Percentiles rank a stretch among this genome's conserved stretches.
Evolutionary conservation across 2,113 vertebrate genomes (phyloP).

Genomic region (Bubo scandiacus): DNA sequence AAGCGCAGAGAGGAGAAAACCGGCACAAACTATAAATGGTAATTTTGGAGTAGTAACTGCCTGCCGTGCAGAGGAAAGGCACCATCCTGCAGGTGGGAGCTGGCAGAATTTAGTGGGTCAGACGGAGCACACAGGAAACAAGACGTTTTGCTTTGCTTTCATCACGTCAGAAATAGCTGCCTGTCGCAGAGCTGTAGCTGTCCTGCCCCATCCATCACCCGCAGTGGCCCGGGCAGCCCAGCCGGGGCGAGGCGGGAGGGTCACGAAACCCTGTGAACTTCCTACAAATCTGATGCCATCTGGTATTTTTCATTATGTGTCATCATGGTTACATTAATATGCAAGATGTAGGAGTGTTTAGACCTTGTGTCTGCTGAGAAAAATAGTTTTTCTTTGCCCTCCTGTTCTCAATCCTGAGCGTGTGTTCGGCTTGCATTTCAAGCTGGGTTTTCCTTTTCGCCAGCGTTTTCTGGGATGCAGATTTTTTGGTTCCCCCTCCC

Average conservation of each 20-base stretch:
- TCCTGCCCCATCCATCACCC: not conserved
- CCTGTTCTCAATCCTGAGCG: not conserved
- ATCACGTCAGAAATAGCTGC: not conserved
- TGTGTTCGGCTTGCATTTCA: not conserved
- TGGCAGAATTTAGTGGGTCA: not conserved
- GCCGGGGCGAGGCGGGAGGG: not conserved
- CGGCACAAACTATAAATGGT: not conserved
- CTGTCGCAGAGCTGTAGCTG: not conserved
- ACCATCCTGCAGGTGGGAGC: not conserved
- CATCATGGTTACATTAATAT: not conserved
- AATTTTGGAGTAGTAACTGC: not conserved
- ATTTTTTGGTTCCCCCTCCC: not conserved
- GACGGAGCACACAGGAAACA: not conserved
- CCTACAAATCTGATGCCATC: not conserved
- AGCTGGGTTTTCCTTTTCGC: not conserved
- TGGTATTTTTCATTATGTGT: not conserved
- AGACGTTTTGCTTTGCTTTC: not conserved
- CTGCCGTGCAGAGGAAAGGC: not conserved
- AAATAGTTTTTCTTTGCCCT: not conserved
- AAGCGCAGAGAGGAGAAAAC: not conserved
- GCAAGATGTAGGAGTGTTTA: not conserved
- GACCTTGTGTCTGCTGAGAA: not conserved
- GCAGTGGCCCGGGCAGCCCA: not conserved
- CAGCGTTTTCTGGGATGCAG: not conserved
- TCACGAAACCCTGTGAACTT: not conserved